Percentiles rank a stretch among this genome's conserved stretches.
These are phyloP conservation scores for Adelphocoris suturalis DNA, from an alignment of 2,888 invertebrate genomes.

Conservation along the genomic window DNA sequence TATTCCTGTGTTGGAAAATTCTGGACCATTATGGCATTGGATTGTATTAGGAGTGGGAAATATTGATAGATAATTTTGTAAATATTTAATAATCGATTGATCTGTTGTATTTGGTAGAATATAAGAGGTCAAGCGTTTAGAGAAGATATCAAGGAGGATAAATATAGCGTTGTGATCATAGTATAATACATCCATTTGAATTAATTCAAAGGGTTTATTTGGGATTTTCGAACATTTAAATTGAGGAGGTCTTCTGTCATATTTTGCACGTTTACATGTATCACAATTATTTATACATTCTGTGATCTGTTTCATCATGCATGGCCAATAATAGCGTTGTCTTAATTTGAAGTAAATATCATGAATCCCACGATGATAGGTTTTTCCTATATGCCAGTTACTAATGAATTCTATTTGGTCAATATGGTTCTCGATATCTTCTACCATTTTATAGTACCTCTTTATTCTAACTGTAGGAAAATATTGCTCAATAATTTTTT, in stretches of 20 bases:
- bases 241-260: not conserved
- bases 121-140: too few species aligned
- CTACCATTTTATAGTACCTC: conserved; percentile 8
- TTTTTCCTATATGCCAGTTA: conserved; percentile 21
- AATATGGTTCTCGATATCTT: not conserved
- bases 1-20: too few species aligned
- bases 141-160: not conserved
- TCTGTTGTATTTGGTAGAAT: not conserved
- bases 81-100: not conserved
- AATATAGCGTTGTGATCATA: not conserved
- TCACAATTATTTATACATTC: conserved; percentile 32
- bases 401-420: conserved; percentile 19
- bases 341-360: not conserved
- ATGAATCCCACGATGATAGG: conserved; percentile 41
- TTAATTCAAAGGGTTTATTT: conserved; percentile 9
- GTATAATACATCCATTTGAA: not conserved
- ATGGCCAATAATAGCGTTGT: conserved; percentile 33
- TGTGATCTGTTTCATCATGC: not conserved
- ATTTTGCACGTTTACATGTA: not conserved
- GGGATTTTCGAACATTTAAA: not conserved
- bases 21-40: too few species aligned
- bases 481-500: not conserved
- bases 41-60: too few species aligned
- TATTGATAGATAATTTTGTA: too few species aligned
- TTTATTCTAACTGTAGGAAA: conserved; percentile 1